Evolutionary conservation across 2,888 invertebrate genomes (phyloP).

Genomic region (Aphodius sticticus): DNA sequence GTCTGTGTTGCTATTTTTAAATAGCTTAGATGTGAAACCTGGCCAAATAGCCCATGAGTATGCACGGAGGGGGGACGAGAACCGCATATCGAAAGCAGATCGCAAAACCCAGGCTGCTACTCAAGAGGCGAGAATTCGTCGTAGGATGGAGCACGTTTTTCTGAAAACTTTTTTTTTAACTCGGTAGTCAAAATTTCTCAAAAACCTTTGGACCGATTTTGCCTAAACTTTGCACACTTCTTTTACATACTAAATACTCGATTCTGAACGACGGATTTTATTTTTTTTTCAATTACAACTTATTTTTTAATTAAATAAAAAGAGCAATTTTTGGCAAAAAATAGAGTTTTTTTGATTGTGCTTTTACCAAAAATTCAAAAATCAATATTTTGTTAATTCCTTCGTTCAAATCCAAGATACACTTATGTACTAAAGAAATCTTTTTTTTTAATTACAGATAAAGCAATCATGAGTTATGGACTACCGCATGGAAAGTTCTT

Average conservation of each 20-base stretch:
- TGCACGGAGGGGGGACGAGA: neutral
- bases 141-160: neutral
- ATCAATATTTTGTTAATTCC: conserved; percentile 10
- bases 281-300: conserved; percentile 48
- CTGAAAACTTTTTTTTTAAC: neutral
- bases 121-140: neutral
- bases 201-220: neutral
- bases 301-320: neutral
- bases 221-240: conserved; percentile 8
- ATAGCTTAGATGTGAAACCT: too few relatives aligned
- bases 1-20: too few relatives aligned
- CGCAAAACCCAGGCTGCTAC: neutral
- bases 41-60: neutral
- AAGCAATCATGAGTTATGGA: too few relatives aligned
- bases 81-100: neutral
- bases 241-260: neutral
- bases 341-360: neutral
- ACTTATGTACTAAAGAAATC: too few relatives aligned
- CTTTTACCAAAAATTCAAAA: neutral
- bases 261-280: too few relatives aligned
- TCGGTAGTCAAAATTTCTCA: conserved; percentile 52
- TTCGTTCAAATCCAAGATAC: conserved; percentile 33
- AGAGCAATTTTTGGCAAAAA: conserved; percentile 5
- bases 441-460: too few relatives aligned
- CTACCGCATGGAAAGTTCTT: too few relatives aligned